Percentiles rank a stretch among this genome's conserved stretches.
Evolutionary conservation across 1,140 invertebrate genomes (phyloP).

Genomic region (Rhyzopertha dominica): DNA sequence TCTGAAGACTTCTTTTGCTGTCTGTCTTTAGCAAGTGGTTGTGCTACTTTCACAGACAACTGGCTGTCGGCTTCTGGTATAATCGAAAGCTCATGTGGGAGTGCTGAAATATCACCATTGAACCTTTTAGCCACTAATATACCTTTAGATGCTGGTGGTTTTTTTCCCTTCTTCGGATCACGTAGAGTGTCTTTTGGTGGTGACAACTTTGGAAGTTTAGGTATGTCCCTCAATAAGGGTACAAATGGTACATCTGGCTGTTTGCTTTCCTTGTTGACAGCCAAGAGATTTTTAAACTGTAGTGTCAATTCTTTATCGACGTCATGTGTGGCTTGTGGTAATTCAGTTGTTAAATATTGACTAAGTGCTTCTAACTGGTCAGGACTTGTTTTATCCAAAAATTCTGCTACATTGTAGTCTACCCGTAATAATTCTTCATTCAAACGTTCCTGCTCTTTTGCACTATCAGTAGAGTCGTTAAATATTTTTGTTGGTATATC

Average conservation of each 20-base stretch:
- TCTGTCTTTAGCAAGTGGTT: neutral
- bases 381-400: neutral
- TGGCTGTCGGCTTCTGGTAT: conserved; percentile 53
- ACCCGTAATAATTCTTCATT: conserved; percentile 29
- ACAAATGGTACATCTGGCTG: conserved; percentile 14
- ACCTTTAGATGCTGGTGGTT: conserved; percentile 36
- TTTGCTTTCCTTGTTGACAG: conserved; percentile 1
- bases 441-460: conserved; percentile 25
- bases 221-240: conserved; percentile 21
- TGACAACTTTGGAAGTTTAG: conserved; percentile 9
- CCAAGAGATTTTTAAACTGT: conserved; percentile 1
- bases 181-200: conserved; percentile 6
- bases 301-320: neutral
- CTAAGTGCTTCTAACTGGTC: neutral
- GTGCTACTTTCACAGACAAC: conserved; percentile 18
- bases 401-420: conserved; percentile 28
- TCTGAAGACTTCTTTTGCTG: conserved; percentile 38
- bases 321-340: neutral
- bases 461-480: conserved; percentile 13
- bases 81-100: conserved; percentile 60
- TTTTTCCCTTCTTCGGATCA: conserved; percentile 17
- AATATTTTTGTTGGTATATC: conserved; percentile 28
- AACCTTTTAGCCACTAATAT: conserved; percentile 26
- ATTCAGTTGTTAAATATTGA: neutral
- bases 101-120: conserved; percentile 43